Base-by-base conservation (phyloP, 2,113 vertebrate genomes). In the Otis tarda region DNA sequence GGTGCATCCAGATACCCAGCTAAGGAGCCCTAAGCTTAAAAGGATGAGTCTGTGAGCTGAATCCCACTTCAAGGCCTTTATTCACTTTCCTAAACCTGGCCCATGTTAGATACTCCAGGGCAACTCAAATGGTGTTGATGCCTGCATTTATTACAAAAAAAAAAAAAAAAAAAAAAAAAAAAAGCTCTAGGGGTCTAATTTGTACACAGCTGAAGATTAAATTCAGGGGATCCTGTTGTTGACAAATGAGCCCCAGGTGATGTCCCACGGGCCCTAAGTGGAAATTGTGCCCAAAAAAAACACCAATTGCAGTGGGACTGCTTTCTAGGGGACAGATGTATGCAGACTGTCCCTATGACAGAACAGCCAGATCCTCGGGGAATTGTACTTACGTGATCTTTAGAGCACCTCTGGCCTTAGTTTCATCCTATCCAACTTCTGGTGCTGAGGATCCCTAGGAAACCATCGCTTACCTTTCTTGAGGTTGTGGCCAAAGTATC, bases 231-330 rank as follows among this genome's bases (percentile, higher is more conserved):
- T 91, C 55, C 49, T 93, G 20, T 35, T 82, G 61, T 85, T 90
- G 91, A 91, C 67, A 92, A 94, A 93, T 71, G 82, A 95, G 78
- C 35, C 84, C 53, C 67, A 31, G 70, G 30, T 87, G 87, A 76
- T 22, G 25, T 74, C 73, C 69, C 83, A 68, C 13, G 82, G 81
- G 68, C 56, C 52, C 28, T 75, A 37, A 37, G 18, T 53, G 50
- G 69, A 60, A 93, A 89, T 37, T 67, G 39, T 43, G 69, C 61
- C 7, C 20, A 22, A 85, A 37, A 92, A 85, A 74, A 27, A 1
- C 8, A 67, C 35, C 3, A 4, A 23, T 35, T 85, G 61, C 57
- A 91, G 8, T 1, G 2, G 61, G 78, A 56, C 53, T 76, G 61
- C 57, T 31, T 90, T 95, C 43, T 39, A 47, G 27, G 35, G 43